These are phyloP conservation scores for Eulemur rubriventer DNA, from an alignment of 2,797 vertebrate species.

Conservation along the genomic window DNA sequence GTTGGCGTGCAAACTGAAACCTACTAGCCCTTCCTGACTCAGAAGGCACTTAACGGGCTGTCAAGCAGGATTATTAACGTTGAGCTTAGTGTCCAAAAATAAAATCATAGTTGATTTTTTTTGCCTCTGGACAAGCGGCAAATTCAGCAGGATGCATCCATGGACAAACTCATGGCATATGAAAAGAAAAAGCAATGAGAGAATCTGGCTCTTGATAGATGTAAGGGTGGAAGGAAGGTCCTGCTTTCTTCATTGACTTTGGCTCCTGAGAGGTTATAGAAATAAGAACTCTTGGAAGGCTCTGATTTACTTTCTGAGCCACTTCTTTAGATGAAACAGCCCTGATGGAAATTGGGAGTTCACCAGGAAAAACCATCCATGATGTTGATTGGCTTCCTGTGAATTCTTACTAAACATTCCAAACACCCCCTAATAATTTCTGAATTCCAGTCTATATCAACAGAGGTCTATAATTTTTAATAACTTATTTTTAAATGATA, in stretches of 20 bases:
- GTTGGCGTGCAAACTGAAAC: neutral
- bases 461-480: neutral
- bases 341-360: neutral
- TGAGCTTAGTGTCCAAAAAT: constrained; percentile 25
- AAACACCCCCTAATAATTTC: neutral
- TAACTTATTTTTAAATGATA: constrained; percentile 38
- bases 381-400: neutral
- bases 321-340: neutral
- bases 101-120: constrained; percentile 63
- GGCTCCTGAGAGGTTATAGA: neutral
- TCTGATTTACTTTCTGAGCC: neutral
- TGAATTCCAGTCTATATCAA: neutral
- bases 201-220: neutral
- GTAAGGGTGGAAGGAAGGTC: neutral
- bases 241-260: neutral
- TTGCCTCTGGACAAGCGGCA: constrained; percentile 26
- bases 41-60: constrained; percentile 7
- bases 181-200: neutral
- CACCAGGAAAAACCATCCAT: neutral
- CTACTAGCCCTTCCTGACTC: neutral
- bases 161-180: neutral
- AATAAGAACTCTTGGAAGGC: neutral
- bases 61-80: constrained; percentile 52
- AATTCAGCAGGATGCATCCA: neutral
- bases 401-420: constrained; percentile 21